These are phyloP conservation scores for Hyaena hyaena DNA, from an alignment of 2,113 vertebrate genomes.

Conservation along the genomic window DNA sequence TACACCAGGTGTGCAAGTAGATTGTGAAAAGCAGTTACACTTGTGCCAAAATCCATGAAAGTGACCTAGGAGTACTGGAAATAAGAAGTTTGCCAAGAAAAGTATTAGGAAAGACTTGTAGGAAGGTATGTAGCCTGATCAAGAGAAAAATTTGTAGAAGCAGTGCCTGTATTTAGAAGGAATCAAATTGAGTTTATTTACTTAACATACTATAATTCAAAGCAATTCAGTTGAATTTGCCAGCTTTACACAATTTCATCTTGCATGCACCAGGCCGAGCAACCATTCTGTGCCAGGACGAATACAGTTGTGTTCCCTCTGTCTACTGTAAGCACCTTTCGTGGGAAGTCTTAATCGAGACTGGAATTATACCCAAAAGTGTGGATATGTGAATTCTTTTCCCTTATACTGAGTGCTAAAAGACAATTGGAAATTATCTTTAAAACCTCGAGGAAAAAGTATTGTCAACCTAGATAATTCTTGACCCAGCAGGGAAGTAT, in stretches of 20 bases:
- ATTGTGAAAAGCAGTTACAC: background rate
- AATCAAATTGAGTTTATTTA: slow-evolving; percentile 11
- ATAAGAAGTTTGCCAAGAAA: background rate
- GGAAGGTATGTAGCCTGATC: background rate
- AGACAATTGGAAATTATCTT: background rate
- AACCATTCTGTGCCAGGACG: background rate
- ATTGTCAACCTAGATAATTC: background rate
- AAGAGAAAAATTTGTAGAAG: background rate
- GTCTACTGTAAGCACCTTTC: background rate
- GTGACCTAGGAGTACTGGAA: background rate
- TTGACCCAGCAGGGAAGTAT: background rate
- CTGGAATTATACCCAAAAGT: background rate
- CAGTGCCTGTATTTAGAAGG: background rate
- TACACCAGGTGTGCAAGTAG: background rate
- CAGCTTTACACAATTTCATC: background rate
- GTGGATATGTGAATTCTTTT: background rate
- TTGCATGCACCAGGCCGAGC: background rate
- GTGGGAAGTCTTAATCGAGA: background rate
- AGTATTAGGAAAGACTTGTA: background rate
- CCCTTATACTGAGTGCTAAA: background rate
- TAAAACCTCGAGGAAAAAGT: background rate
- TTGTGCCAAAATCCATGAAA: background rate
- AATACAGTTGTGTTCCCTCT: background rate
- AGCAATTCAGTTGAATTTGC: background rate
- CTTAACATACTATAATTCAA: background rate